A percentile compares a stretch with the other conserved stretches of the same genome.
These are phyloP conservation scores for Hyalella azteca DNA, from an alignment of 2,888 invertebrate genomes.

Conservation along the genomic window DNA sequence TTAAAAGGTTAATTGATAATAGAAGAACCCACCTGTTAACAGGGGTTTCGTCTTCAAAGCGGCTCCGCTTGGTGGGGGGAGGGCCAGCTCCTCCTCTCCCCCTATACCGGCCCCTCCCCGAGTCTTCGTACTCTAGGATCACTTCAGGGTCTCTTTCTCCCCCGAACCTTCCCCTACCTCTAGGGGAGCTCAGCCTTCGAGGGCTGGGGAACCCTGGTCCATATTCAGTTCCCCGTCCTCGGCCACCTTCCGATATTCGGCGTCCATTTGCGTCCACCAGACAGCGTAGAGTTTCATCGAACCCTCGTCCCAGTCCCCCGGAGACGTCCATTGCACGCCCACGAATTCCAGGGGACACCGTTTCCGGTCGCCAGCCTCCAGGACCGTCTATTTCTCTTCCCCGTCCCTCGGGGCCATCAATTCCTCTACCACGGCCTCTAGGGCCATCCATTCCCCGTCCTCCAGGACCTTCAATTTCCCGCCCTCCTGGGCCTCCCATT, in stretches of 20 bases:
- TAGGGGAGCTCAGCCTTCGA: too few species aligned
- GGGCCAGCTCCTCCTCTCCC: too few species aligned
- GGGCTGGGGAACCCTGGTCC: neutral
- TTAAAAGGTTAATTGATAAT: too few species aligned
- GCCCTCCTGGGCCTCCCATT: neutral
- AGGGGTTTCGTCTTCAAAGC: too few species aligned
- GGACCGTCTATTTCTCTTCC: neutral
- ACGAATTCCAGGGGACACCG: neutral
- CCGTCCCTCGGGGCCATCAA: neutral
- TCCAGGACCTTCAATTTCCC: neutral
- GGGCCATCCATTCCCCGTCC: neutral
- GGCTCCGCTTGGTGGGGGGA: too few species aligned
- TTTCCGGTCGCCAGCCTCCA: neutral
- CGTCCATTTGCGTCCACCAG: neutral
- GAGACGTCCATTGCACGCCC: neutral
- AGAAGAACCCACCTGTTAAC: too few species aligned
- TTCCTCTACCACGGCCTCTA: neutral
- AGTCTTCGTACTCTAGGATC: too few species aligned
- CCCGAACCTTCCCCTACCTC: neutral
- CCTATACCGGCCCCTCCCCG: too few species aligned
- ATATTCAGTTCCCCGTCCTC: neutral
- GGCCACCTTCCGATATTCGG: neutral
- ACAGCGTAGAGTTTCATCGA: neutral
- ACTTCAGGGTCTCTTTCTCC: too few species aligned
- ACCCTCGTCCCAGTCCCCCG: constrained; percentile 38